phyloP scores from a whole-genome alignment of 2,888 invertebrate species.

The Willowsia nigromaculata region DNA sequence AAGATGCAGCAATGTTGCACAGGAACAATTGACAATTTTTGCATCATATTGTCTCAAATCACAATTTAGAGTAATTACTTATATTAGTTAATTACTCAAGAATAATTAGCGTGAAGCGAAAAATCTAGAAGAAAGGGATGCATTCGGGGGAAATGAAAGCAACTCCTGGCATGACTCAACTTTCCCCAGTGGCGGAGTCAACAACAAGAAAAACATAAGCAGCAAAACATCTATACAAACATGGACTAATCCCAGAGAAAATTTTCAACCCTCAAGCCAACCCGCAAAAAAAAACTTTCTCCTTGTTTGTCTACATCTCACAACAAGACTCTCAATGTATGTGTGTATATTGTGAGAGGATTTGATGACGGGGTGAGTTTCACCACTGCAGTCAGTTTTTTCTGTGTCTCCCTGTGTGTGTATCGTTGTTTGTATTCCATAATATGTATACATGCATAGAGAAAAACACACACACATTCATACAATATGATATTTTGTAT shows the following conservation, averaged over 20 bases:
- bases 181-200: constrained; percentile 35
- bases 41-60: too few relatives aligned
- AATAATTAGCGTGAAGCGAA: too few relatives aligned
- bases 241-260: constrained; percentile 9
- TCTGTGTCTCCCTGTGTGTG: constrained; percentile 50
- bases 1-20: constrained; percentile 12
- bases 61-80: too few relatives aligned
- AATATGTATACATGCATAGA: constrained; percentile 19
- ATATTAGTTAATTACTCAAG: too few relatives aligned
- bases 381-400: constrained; percentile 42
- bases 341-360: not conserved
- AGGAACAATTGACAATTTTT: too few relatives aligned
- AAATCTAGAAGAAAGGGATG: too few relatives aligned
- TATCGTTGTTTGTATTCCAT: constrained; percentile 68
- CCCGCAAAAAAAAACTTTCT: constrained; percentile 2
- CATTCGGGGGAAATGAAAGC: not conserved
- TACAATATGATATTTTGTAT: constrained; percentile 28
- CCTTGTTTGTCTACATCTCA: constrained; percentile 13
- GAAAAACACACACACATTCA: not conserved
- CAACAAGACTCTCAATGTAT: constrained; percentile 4
- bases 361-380: constrained; percentile 57
- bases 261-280: constrained; percentile 38
- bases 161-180: not conserved
- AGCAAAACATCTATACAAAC: constrained; percentile 40
- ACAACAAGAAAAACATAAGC: constrained; percentile 51